These are phyloP conservation scores for Myotis findleyi DNA, from an alignment of 2,797 vertebrate genomes.

Conservation along the genomic window DNA sequence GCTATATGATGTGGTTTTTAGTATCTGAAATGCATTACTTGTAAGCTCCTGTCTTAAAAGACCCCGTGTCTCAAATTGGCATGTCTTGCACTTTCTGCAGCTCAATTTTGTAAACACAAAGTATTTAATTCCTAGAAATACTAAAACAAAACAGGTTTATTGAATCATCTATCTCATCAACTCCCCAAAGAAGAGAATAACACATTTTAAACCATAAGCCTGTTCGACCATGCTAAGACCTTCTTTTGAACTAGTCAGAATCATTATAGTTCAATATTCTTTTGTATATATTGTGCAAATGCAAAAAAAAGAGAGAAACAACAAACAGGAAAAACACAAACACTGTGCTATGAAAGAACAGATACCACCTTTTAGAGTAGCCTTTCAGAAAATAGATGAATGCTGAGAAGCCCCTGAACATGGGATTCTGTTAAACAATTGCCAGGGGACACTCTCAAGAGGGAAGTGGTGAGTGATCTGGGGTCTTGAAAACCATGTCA, in stretches of 20 bases:
- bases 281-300: constrained; percentile 79
- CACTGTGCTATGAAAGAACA: constrained; percentile 82
- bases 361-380: constrained; percentile 74
- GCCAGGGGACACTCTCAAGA: constrained; percentile 82
- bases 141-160: constrained; percentile 83
- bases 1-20: constrained; percentile 81
- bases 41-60: constrained; percentile 79
- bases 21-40: constrained; percentile 82
- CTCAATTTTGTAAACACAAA: constrained; percentile 87
- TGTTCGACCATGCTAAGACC: constrained; percentile 68
- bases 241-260: constrained; percentile 62
- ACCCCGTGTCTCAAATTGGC: constrained; percentile 83
- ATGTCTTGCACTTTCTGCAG: constrained; percentile 83
- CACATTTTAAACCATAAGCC: constrained; percentile 79
- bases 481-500: constrained; percentile 87
- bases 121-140: constrained; percentile 84
- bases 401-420: constrained; percentile 78
- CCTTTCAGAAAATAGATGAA: constrained; percentile 83
- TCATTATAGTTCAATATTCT: constrained; percentile 74
- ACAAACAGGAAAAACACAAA: constrained; percentile 65
- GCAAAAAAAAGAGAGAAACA: constrained; percentile 67
- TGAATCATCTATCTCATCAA: constrained; percentile 84
- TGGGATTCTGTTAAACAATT: constrained; percentile 82
- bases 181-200: constrained; percentile 81
- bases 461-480: constrained; percentile 67